These are phyloP conservation scores for Rhinolophus sinicus DNA, from an alignment of 2,113 vertebrate species.

Conservation along the genomic window DNA sequence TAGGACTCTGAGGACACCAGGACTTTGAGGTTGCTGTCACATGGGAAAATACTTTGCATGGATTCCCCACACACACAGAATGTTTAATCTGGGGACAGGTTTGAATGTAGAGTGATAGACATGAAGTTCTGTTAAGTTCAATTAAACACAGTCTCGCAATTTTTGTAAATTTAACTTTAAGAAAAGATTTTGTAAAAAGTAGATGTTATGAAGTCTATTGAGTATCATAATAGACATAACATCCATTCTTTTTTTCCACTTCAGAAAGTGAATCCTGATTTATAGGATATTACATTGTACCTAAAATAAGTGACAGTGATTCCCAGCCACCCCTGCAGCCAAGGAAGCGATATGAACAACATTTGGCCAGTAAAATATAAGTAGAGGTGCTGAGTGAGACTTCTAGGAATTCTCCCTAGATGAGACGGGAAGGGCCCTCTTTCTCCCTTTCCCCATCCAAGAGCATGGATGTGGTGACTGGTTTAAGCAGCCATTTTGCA, in stretches of 20 bases:
- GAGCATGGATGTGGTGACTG: not conserved
- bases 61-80: not conserved
- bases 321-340: not conserved
- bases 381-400: not conserved
- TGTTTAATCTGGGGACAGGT: not conserved
- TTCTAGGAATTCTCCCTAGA: not conserved
- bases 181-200: not conserved
- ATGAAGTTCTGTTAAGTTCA: not conserved
- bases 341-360: not conserved
- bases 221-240: not conserved
- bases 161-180: constrained; percentile 23
- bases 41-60: not conserved
- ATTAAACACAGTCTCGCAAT: not conserved
- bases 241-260: not conserved
- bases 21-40: not conserved
- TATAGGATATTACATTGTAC: not conserved
- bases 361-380: not conserved
- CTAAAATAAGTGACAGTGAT: not conserved
- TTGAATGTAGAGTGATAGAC: not conserved
- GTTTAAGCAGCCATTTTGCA: not conserved
- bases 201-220: not conserved
- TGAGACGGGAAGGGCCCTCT: not conserved
- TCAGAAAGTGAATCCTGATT: not conserved
- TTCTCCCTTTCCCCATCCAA: not conserved
- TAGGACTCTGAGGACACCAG: not conserved